Evolutionary conservation across 2,113 vertebrate species (phyloP).

Genomic region (Astatotilapia flaviijosephi): DNA sequence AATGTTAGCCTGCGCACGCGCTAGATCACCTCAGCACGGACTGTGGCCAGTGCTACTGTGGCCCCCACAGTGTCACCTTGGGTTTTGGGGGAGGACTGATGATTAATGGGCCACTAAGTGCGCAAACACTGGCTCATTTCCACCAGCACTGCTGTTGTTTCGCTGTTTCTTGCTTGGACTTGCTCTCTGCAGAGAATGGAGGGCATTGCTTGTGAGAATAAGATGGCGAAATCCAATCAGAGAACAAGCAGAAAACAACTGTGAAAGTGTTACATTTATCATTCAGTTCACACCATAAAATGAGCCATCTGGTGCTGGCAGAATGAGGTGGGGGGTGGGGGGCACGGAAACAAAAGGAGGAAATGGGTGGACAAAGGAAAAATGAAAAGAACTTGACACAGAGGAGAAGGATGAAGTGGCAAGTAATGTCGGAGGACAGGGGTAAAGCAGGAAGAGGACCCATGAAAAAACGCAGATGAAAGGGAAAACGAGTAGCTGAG

Average conservation of each 20-base stretch:
- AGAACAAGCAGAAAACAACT: slow-evolving; percentile 22
- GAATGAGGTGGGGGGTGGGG: not conserved
- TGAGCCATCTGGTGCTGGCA: slow-evolving; percentile 28
- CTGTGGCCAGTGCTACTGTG: not conserved
- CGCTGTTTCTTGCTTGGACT: not conserved
- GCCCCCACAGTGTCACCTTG: slow-evolving; percentile 43
- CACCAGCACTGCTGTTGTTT: slow-evolving; percentile 28
- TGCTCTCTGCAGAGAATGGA: not conserved
- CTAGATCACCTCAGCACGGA: not conserved
- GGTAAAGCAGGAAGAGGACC: not conserved
- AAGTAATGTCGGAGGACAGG: not conserved
- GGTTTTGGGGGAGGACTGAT: slow-evolving; percentile 39
- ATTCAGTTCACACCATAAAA: slow-evolving; percentile 26
- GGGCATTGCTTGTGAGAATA: slow-evolving; percentile 10
- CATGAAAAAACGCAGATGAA: not conserved
- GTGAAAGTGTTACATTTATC: slow-evolving; percentile 38
- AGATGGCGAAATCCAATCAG: slow-evolving; percentile 14
- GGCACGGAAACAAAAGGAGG: not conserved
- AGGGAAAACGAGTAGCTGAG: not conserved
- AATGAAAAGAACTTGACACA: slow-evolving; percentile 2
- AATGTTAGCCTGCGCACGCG: slow-evolving; percentile 28
- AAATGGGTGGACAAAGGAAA: not conserved
- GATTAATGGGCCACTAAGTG: slow-evolving; percentile 51
- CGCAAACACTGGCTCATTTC: slow-evolving; percentile 39
- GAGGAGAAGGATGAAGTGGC: not conserved